Evolutionary conservation across 2,797 vertebrate species (phyloP), one percentile per base, ranked within the genome.

Genomic region (Ara ararauna): DNA sequence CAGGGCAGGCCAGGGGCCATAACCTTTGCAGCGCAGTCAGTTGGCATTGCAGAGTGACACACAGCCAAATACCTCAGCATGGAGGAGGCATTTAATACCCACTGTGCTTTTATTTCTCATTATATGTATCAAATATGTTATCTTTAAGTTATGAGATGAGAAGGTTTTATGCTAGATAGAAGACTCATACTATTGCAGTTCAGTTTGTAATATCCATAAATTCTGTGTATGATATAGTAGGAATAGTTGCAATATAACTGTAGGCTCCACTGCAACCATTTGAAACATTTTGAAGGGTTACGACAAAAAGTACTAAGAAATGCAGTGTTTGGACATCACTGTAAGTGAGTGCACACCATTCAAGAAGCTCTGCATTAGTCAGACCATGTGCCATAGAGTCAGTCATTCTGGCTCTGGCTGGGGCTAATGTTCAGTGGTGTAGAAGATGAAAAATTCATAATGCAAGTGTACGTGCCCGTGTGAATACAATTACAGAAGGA

Each of bases 341-440:
- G 0, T 50, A 21, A 75, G 24, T 58, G 77, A n/a, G 27, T 11
- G 18, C 13, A 2, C 17, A 29, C 16, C 84, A 23, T 60, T 91
- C 15, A 29, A 51, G 74, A 53, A 71, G 24, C 21, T 71, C n/a
- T 77, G 44, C 40, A 2, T n/a, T 64, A 6, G 22, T 38, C 30
- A 67, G 58, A 44, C 18, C 0, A 0, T 11, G n/a, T 13, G 8
- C 60, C 10, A 1, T 24, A 23, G 6, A 22, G 8, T 14, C 0
- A 0, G 22, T 56, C 60, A 11, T 74, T 89, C 36, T 70, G 9
- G 5, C 32, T 50, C 36, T 80, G 62, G 7, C 65, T 54, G 24
- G 68, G 32, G 50, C 70, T 79, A 9, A 42, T 11, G 34, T 51
- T 90, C 10, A 15, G 32, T 24, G 13, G 56, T 85, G 22, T 8